Conservation (phyloP, 1,140 invertebrate species). For the Pomacea maculata region DNA sequence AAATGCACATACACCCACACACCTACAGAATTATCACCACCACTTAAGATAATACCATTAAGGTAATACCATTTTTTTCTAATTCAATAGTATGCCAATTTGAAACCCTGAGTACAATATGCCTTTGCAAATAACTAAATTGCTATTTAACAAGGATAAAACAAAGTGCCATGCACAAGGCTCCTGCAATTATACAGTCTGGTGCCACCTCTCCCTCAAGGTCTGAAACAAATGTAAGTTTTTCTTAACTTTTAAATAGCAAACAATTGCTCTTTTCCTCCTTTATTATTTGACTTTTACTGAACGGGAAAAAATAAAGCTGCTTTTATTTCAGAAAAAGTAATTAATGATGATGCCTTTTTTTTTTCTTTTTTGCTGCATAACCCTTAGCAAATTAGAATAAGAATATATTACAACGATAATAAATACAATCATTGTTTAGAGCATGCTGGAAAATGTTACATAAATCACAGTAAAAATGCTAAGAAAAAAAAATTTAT, state of each 20-base stretch:
- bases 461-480: background rate
- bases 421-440: background rate
- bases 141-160: slow-evolving; percentile 72
- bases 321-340: too few relatives aligned
- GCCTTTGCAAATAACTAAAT: background rate
- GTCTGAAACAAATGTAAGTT: slow-evolving; percentile 6
- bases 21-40: background rate
- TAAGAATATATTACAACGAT: background rate
- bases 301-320: too few relatives aligned
- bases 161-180: slow-evolving; percentile 87
- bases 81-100: too few relatives aligned
- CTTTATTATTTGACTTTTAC: too few relatives aligned
- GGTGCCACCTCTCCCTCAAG: slow-evolving; percentile 48
- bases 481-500: background rate
- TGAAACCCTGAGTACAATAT: background rate
- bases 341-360: too few relatives aligned
- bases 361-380: too few relatives aligned
- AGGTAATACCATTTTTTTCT: too few relatives aligned
- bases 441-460: background rate
- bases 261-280: too few relatives aligned
- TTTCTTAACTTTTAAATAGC: too few relatives aligned
- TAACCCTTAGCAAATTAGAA: slow-evolving; percentile 1
- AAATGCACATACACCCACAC: background rate
- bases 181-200: slow-evolving; percentile 80
- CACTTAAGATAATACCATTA: too few relatives aligned